phyloP scores from a whole-genome alignment of 2,888 invertebrate species.

The Seira sanloemensis region DNA sequence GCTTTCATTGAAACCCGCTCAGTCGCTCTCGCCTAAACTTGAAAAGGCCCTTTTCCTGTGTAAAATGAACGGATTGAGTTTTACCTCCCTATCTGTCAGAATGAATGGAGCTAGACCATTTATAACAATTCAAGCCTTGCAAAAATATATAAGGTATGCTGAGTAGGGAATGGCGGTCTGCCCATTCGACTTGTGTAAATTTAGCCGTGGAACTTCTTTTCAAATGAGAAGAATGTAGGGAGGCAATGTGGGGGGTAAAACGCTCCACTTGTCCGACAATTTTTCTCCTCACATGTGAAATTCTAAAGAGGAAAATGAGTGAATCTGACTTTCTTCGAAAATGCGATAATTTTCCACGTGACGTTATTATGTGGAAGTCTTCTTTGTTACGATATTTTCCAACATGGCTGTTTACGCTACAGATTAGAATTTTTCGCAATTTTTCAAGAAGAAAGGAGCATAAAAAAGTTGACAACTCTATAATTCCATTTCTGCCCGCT shows the following conservation, averaged over 20 bases:
- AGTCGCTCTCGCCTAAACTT: background rate
- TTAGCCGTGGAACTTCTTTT: too few relatives aligned
- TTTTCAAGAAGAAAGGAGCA: too few relatives aligned
- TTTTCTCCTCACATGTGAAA: too few relatives aligned
- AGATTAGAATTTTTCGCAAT: background rate
- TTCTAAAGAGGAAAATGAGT: too few relatives aligned
- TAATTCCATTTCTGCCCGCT: background rate
- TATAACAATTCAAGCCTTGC: slow-evolving; percentile 59
- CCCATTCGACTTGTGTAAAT: too few relatives aligned
- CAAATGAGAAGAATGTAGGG: too few relatives aligned
- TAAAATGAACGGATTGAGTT: background rate
- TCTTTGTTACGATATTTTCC: too few relatives aligned
- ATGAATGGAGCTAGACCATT: slow-evolving; percentile 61
- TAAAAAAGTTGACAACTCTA: background rate
- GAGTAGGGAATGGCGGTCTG: too few relatives aligned
- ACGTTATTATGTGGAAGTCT: too few relatives aligned
- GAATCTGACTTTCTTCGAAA: too few relatives aligned
- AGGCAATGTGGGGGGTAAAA: slow-evolving; percentile 28
- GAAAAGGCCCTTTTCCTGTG: background rate
- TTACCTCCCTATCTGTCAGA: slow-evolving; percentile 53
- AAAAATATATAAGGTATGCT: background rate
- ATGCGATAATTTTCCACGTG: too few relatives aligned
- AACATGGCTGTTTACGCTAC: background rate
- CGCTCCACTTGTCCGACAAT: slow-evolving; percentile 35
- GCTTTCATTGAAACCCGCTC: background rate